Evolutionary conservation across 2,113 vertebrate species (phyloP).

Genomic region (Pogona vitticeps): DNA sequence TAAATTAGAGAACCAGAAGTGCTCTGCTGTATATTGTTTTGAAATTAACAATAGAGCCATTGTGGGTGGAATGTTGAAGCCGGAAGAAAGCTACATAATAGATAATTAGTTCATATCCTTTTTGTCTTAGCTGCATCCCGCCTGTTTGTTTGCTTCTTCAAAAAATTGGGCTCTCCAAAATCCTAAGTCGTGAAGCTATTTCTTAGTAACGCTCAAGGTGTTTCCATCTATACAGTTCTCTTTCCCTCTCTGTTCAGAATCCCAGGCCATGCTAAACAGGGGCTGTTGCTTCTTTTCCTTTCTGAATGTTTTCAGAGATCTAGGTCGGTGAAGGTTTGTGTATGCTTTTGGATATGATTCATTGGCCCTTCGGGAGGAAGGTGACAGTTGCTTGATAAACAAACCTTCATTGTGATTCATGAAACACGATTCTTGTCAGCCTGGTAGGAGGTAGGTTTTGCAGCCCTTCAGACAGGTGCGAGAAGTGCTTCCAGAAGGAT

Average conservation of each 20-base stretch:
- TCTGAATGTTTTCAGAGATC: neutral
- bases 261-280: conserved; percentile 14
- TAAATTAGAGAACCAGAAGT: neutral
- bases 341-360: conserved; percentile 54
- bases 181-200: conserved; percentile 21
- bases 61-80: conserved; percentile 14
- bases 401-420: conserved; percentile 71
- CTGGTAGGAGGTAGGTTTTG: conserved; percentile 56
- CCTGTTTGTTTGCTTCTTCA: neutral
- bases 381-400: conserved; percentile 63
- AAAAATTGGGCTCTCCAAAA: neutral
- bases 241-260: neutral
- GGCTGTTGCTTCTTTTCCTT: neutral
- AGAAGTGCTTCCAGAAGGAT: conserved; percentile 44
- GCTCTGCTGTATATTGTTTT: neutral
- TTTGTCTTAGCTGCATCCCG: neutral
- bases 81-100: conserved; percentile 37
- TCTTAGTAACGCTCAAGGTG: neutral
- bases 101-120: conserved; percentile 34
- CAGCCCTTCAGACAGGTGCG: conserved; percentile 55
- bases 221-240: neutral
- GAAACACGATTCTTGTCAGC: conserved; percentile 57
- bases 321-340: conserved; percentile 50
- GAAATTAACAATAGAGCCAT: neutral
- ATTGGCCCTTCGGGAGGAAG: conserved; percentile 60